Base-by-base conservation (phyloP, 2,888 invertebrate species). In the Aphidoletes aphidimyza region DNA sequence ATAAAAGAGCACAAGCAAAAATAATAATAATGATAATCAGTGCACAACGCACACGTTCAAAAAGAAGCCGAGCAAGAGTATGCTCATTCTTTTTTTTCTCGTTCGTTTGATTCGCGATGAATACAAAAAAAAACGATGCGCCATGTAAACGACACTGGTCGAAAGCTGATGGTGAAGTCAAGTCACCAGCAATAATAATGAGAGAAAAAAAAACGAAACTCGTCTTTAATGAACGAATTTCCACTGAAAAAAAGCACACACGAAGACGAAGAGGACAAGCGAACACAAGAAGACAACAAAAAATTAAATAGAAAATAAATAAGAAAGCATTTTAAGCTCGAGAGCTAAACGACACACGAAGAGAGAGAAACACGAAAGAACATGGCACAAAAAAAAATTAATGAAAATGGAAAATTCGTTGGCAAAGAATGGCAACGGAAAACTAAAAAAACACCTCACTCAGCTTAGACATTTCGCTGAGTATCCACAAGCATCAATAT, bases 1-100 rank as follows among this genome's bases (percentile, higher is more conserved):
- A 69, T 69, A 69, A 69, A 69, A 69, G 30, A 69, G 17, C 34
- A 14, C 30, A 69, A 69, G 69, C 30, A 69, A 69, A 69, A 69
- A 69, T 69, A 69, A 69, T 69, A 69, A 69, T 69, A 69, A 69
- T 69, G 69, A 69, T 69, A 69, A 69, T 69, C 69, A 69, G 69
- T 69, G 69, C 34, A 42, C 42, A 42, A 14, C 42, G 42, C 42
- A 69, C 34, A 69, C 69, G 69, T 69, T 69, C 69, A 34, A 69
- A 69, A 69, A 69, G 34, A 34, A 69, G 17, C 69, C 69, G 34
- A 69, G 30, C 34, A n/a, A n/a, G n/a, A n/a, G n/a, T n/a, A n/a
- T 54, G 54, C 22, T 69, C 26, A 26, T 1, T 69, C 30, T 69
- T 14, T 69, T 47, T 19, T 47, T 19, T 47, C 47, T 47, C 47